Percentiles rank a stretch among this genome's conserved stretches.
Conservation (phyloP, 2,113 vertebrate genomes). For the Microtus richardsoni region DNA sequence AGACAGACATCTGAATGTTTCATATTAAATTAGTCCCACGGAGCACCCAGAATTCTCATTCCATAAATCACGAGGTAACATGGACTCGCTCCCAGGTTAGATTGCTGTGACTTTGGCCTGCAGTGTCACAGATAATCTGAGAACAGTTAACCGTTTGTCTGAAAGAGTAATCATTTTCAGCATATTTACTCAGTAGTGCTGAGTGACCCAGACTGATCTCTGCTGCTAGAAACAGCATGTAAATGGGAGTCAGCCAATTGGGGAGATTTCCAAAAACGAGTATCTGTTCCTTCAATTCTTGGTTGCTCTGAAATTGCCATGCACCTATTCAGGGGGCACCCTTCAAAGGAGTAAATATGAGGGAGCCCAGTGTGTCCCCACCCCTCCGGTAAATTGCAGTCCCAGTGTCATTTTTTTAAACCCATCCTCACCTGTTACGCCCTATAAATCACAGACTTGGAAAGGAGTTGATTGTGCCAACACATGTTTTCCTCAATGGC, state of each 20-base stretch:
- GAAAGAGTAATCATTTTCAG: constrained; percentile 74
- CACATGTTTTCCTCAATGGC: not conserved
- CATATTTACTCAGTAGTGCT: constrained; percentile 54
- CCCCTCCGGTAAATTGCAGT: too few species aligned
- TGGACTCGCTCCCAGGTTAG: constrained; percentile 71
- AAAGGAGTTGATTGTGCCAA: not conserved
- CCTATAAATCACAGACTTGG: not conserved
- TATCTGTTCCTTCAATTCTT: not conserved
- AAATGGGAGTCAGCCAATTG: constrained; percentile 62
- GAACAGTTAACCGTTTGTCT: constrained; percentile 78
- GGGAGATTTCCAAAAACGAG: constrained; percentile 41
- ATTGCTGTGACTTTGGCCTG: constrained; percentile 70
- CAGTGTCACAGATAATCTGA: constrained; percentile 73
- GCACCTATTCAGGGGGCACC: not conserved
- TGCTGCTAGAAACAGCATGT: constrained; percentile 65
- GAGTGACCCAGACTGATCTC: constrained; percentile 64
- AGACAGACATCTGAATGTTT: constrained; percentile 78
- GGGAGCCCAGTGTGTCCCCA: accelerated
- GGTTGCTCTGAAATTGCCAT: not conserved
- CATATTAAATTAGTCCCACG: constrained; percentile 77
- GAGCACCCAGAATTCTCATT: constrained; percentile 71
- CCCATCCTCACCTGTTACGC: not conserved
- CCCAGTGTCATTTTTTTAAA: not conserved
- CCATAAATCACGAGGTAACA: constrained; percentile 78
- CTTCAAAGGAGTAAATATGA: not conserved